Evolutionary conservation across 2,797 vertebrate genomes (phyloP).

Genomic region (Hyperoplus lanceolatus): DNA sequence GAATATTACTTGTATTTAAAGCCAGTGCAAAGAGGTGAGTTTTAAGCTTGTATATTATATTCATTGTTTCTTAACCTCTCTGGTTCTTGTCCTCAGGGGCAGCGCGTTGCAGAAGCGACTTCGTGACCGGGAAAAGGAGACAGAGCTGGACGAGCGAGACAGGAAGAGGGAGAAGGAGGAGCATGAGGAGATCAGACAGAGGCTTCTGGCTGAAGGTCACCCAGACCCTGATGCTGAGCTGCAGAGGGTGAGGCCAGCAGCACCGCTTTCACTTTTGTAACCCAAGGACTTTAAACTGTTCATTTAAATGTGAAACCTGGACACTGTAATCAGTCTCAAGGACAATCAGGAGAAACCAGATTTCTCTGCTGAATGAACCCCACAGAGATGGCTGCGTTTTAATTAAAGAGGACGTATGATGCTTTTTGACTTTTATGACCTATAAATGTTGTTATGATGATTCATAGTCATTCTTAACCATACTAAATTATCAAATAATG

Average conservation of each 20-base stretch:
- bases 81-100: slow-evolving; percentile 84
- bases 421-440: too few relatives aligned
- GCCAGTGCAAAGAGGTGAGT: too few relatives aligned
- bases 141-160: slow-evolving; percentile 96
- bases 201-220: slow-evolving; percentile 97
- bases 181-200: slow-evolving; percentile 96
- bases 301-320: neutral
- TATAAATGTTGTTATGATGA: too few relatives aligned
- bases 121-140: slow-evolving; percentile 96
- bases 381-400: neutral
- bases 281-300: neutral
- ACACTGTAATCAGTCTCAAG: neutral
- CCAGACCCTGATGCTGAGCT: slow-evolving; percentile 98
- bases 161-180: slow-evolving; percentile 98
- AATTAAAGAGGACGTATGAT: too few relatives aligned
- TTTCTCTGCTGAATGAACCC: neutral
- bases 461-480: too few relatives aligned
- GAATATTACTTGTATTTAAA: neutral
- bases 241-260: slow-evolving; percentile 89
- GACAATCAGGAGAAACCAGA: neutral
- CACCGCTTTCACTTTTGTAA: neutral
- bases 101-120: slow-evolving; percentile 97
- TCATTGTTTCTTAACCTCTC: accelerated
- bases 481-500: too few relatives aligned
- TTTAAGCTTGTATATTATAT: neutral